Percentiles rank a stretch among this genome's conserved stretches.
phyloP scores from a whole-genome alignment of 2,797 vertebrate genomes.

The Botia kubotai region DNA sequence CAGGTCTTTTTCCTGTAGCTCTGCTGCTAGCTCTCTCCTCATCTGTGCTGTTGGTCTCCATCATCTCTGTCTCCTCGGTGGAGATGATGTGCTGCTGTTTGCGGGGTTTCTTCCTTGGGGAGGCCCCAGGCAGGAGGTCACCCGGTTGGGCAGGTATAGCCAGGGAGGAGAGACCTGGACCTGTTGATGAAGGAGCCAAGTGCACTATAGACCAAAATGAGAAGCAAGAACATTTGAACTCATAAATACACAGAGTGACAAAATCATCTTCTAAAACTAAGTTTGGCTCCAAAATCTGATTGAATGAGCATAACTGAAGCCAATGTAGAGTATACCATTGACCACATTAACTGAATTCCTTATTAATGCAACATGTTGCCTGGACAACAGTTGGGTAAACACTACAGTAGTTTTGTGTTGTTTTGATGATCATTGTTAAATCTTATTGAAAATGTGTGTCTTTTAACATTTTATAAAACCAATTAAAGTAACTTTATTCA shows the following conservation, averaged over 20 bases:
- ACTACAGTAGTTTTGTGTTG: too few species aligned
- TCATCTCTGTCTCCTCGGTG: slow-evolving; percentile 97
- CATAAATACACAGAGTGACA: neutral
- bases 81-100: slow-evolving; percentile 99
- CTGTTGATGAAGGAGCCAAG: slow-evolving; percentile 38
- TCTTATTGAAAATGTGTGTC: too few species aligned
- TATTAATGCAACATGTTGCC: too few species aligned
- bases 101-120: slow-evolving; percentile 95
- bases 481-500: too few species aligned
- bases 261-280: neutral
- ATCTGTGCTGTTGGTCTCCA: slow-evolving; percentile 69
- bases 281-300: neutral
- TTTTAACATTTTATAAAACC: too few species aligned
- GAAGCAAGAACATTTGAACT: slow-evolving; percentile 1
- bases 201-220: slow-evolving; percentile 28
- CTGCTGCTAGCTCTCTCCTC: slow-evolving; percentile 90
- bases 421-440: too few species aligned
- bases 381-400: too few species aligned
- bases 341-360: too few species aligned
- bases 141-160: slow-evolving; percentile 80
- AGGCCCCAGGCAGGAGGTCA: slow-evolving; percentile 92
- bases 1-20: slow-evolving; percentile 84
- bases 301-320: too few species aligned
- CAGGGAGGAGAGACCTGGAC: slow-evolving; percentile 58
- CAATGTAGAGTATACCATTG: too few species aligned